phyloP scores from a whole-genome alignment of 2,797 vertebrate species.

The Moxostoma hubbsi region DNA sequence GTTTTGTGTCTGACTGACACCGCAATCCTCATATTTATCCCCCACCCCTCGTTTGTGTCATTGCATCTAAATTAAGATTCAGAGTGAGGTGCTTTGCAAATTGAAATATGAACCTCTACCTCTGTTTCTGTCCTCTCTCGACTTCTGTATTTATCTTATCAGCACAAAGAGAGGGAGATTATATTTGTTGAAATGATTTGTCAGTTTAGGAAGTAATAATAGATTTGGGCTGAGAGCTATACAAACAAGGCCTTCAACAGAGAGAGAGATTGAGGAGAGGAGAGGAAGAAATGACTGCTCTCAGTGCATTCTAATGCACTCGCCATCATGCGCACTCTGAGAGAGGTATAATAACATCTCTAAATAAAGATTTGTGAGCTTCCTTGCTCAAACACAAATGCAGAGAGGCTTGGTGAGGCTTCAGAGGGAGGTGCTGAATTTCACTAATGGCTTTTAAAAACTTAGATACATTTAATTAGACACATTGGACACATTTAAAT shows the following conservation, averaged over 20 bases:
- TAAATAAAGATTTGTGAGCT: slow-evolving; percentile 54
- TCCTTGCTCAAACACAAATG: slow-evolving; percentile 33
- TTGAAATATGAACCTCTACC: slow-evolving; percentile 59
- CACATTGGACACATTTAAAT: neutral
- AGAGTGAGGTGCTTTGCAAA: slow-evolving; percentile 49
- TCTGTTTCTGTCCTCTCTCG: slow-evolving; percentile 58
- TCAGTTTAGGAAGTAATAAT: slow-evolving; percentile 82
- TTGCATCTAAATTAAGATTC: slow-evolving; percentile 45
- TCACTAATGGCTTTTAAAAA: neutral
- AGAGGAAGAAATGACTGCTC: slow-evolving; percentile 19
- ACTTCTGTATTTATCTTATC: slow-evolving; percentile 76
- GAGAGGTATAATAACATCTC: slow-evolving; percentile 54
- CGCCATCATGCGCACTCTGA: slow-evolving; percentile 22
- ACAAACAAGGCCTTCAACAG: slow-evolving; percentile 73
- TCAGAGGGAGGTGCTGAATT: neutral
- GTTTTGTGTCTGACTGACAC: slow-evolving; percentile 18
- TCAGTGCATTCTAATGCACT: slow-evolving; percentile 53
- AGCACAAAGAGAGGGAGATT: slow-evolving; percentile 72
- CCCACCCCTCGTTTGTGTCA: slow-evolving; percentile 16
- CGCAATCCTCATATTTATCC: neutral
- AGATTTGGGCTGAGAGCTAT: slow-evolving; percentile 79
- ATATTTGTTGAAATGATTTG: slow-evolving; percentile 81
- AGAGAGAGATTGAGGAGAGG: slow-evolving; percentile 52
- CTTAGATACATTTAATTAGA: neutral
- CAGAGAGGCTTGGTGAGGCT: slow-evolving; percentile 15